phyloP scores from a whole-genome alignment of 2,888 invertebrate genomes.

The Dermolepida albohirtum region DNA sequence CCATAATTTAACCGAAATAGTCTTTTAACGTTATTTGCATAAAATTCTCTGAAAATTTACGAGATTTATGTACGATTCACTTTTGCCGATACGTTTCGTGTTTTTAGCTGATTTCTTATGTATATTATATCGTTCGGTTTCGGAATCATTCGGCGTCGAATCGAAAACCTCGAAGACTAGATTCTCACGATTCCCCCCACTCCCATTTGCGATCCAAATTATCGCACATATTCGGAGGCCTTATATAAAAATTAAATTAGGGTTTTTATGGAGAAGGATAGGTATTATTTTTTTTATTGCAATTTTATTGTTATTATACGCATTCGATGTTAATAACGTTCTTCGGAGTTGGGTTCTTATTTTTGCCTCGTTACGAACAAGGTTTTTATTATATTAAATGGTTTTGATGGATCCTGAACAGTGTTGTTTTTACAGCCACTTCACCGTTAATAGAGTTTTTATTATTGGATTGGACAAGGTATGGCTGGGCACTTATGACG shows the following conservation, averaged over 20 bases:
- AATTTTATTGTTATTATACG: slow-evolving; percentile 22
- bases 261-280: too few species aligned
- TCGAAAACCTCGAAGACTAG: too few species aligned
- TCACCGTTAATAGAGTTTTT: slow-evolving; percentile 17
- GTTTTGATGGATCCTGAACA: slow-evolving; percentile 25
- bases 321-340: slow-evolving; percentile 35
- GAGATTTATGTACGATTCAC: slow-evolving; percentile 38
- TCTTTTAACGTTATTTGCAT: slow-evolving; percentile 37
- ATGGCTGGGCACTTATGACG: too few species aligned
- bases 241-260: too few species aligned
- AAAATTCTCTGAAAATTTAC: slow-evolving; percentile 37
- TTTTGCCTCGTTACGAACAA: slow-evolving; percentile 23
- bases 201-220: too few species aligned
- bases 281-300: slow-evolving; percentile 17
- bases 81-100: slow-evolving; percentile 29
- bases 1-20: slow-evolving; percentile 39
- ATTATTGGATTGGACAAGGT: background rate
- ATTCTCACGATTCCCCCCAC: too few species aligned
- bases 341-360: slow-evolving; percentile 7
- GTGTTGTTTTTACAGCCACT: slow-evolving; percentile 32
- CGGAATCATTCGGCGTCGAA: background rate
- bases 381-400: slow-evolving; percentile 31
- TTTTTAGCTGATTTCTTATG: slow-evolving; percentile 34
- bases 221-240: too few species aligned
- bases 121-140: slow-evolving; percentile 13